Base-by-base conservation (phyloP, 2,888 invertebrate species). In the Brachyptera risi region DNA sequence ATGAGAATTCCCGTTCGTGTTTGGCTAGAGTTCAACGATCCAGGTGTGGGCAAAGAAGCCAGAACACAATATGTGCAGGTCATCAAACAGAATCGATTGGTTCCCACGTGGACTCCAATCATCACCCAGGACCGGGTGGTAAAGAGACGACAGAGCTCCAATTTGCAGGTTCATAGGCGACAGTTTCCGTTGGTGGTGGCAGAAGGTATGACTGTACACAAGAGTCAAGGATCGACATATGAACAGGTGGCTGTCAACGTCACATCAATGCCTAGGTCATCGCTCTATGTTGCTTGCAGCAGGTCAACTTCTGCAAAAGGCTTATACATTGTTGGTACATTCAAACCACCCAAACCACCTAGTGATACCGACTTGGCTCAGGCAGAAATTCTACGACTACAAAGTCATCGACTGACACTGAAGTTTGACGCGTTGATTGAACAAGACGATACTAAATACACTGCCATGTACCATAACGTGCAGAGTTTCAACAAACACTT, bases 191-290 rank as follows among this genome's bases (percentile, higher is more conserved):
- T 68, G 21, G 61, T 65, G 11, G 56, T 62, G 1, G 66, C 64
- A 9, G 65, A 67, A 60, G 66, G 61, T 0, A 58, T 66, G 0
- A 68, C 67, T 0, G 64, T 68, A 35, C 68, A 68, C 51, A 68
- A 68, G 59, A 59, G 62, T 24, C 67, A 59, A n/a, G 67, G 66
- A 1, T 35, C 24, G 17, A 67, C 65, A 1, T 66, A 65, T 38
- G 4, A 61, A 58, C 9, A 38, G 24, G 23, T 63, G 51, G 37
- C 54, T n/a, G n/a, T 56, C 63, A 40, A 66, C 65, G 7, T 66
- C 57, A 63, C 59, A 56, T 67, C 35, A 59, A 61, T 21, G 37
- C 42, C 40, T 27, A 35, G 56, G 37, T 38, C 35, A 31, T 31
- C 49, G 2, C 13, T n/a, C n/a, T 49, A 49, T 26, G 49, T 49